Conservation (phyloP, 2,888 invertebrate genomes). For the Linyphia triangularis region DNA sequence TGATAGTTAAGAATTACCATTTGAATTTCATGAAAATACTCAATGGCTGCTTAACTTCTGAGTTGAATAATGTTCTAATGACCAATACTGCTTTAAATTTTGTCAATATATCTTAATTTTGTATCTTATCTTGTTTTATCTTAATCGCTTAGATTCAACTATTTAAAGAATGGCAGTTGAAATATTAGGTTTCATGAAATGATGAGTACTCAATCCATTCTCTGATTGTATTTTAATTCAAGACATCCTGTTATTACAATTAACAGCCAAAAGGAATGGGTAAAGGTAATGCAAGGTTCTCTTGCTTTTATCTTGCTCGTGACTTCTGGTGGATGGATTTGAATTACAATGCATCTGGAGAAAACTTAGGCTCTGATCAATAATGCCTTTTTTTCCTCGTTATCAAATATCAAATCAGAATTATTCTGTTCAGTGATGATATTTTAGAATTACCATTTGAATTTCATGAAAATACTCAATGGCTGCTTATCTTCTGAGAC, state of each 20-base stretch:
- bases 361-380: constrained; percentile 54
- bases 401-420: background rate
- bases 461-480: background rate
- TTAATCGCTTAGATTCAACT: background rate
- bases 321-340: constrained; percentile 13
- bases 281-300: constrained; percentile 38
- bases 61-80: too few relatives aligned
- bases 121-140: background rate
- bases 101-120: background rate
- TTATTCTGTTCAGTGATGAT: constrained; percentile 15
- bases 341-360: background rate
- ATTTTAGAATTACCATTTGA: constrained; percentile 34
- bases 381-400: background rate
- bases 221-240: constrained; percentile 39
- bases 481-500: constrained; percentile 28
- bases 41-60: background rate
- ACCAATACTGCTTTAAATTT: background rate
- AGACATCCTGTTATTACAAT: background rate
- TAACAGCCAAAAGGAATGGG: background rate
- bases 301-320: background rate
- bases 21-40: constrained; percentile 24
- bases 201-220: constrained; percentile 61
- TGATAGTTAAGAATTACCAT: constrained; percentile 39
- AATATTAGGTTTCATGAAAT: background rate
- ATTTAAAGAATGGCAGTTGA: background rate